Evolutionary conservation across 2,113 vertebrate species (phyloP).

Genomic region (Brachypteracias leptosomus): DNA sequence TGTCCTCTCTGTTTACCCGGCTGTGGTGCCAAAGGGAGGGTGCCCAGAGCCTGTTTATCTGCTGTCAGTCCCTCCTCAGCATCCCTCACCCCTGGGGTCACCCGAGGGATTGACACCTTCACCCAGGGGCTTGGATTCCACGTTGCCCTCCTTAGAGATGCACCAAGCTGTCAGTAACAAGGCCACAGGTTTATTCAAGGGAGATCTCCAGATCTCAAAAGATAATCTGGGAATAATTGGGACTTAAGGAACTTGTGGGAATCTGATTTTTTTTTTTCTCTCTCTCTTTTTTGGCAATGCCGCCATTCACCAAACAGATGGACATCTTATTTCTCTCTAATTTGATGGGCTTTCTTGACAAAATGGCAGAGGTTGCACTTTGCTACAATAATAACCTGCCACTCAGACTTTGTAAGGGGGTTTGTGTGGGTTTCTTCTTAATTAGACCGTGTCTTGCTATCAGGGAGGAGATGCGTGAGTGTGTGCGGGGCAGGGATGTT

Average conservation of each 20-base stretch:
- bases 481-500: neutral
- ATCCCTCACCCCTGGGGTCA: conserved; percentile 81
- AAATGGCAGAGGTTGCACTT: conserved; percentile 67
- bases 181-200: conserved; percentile 85
- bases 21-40: conserved; percentile 60
- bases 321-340: conserved; percentile 78
- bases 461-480: neutral
- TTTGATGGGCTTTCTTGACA: conserved; percentile 73
- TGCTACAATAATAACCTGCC: conserved; percentile 66
- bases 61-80: conserved; percentile 80
- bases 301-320: conserved; percentile 80
- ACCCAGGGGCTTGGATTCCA: conserved; percentile 80
- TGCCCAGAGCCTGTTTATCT: conserved; percentile 68
- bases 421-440: conserved; percentile 58
- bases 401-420: conserved; percentile 63
- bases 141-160: conserved; percentile 82
- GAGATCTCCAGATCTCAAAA: conserved; percentile 84
- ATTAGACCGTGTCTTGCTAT: conserved; percentile 23
- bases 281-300: conserved; percentile 30
- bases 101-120: conserved; percentile 80
- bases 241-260: conserved; percentile 84
- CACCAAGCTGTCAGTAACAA: conserved; percentile 87
- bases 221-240: conserved; percentile 97
- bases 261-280: conserved; percentile 67
- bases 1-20: conserved; percentile 76